phyloP scores from a whole-genome alignment of 2,113 vertebrate genomes.

The Microtus pennsylvanicus region DNA sequence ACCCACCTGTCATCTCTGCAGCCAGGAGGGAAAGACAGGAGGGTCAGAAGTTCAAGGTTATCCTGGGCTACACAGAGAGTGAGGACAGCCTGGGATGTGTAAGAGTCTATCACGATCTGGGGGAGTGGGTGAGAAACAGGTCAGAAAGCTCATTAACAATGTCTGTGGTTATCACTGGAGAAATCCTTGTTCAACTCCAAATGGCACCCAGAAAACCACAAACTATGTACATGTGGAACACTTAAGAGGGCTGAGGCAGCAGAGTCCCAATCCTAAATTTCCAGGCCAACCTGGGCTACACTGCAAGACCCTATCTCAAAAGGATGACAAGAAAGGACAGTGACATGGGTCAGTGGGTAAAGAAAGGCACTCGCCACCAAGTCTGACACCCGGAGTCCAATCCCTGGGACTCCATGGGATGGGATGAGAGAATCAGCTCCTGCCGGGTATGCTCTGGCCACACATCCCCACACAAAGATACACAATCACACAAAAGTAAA shows the following conservation, averaged over 20 bases:
- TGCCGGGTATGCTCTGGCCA: not conserved
- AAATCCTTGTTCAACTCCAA: not conserved
- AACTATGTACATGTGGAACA: too few species aligned
- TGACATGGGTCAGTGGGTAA: not conserved
- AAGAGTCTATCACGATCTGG: not conserved
- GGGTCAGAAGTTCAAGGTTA: not conserved
- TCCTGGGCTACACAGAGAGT: not conserved
- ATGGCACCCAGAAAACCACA: not conserved
- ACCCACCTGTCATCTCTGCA: not conserved
- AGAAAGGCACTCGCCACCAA: not conserved
- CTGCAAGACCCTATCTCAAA: not conserved
- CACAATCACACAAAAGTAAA: not conserved
- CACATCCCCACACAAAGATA: not conserved
- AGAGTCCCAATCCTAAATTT: too few species aligned
- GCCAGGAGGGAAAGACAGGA: not conserved
- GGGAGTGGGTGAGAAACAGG: not conserved
- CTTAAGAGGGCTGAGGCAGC: not conserved
- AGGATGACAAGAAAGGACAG: not conserved
- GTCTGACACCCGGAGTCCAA: not conserved
- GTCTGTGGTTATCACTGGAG: not conserved
- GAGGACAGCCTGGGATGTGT: not conserved
- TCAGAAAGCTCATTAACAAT: not conserved
- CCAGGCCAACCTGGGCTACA: not conserved
- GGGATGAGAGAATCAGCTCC: not conserved
- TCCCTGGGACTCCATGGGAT: not conserved